Percentiles rank a stretch among this genome's conserved stretches.
phyloP scores from a whole-genome alignment of 37 sponge, comb jelly and placozoan genomes.

The Spongia lamella region DNA sequence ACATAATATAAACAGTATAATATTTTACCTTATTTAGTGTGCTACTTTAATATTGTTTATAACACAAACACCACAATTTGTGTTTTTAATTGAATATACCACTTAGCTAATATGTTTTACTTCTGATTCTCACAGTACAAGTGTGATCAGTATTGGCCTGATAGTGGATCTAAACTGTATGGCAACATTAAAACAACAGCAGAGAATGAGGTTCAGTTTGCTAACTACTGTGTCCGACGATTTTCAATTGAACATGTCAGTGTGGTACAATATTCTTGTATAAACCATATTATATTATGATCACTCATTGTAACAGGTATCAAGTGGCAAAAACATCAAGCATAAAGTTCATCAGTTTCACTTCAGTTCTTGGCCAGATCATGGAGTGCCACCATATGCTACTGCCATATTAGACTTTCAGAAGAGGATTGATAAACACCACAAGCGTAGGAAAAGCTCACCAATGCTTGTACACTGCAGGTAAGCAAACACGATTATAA shows the following conservation, averaged over 20 bases:
- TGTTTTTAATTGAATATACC: no score
- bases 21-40: no score
- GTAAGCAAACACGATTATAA: background rate
- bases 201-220: background rate
- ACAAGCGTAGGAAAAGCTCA: background rate
- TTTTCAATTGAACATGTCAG: slow-evolving; percentile 2
- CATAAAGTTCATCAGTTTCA: slow-evolving; percentile 46
- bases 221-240: slow-evolving; percentile 10
- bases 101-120: no score
- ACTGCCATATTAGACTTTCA: slow-evolving; percentile 46
- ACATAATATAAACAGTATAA: no score
- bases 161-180: slow-evolving; percentile 7
- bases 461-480: slow-evolving; percentile 45
- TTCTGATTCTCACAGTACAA: background rate
- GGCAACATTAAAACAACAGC: slow-evolving; percentile 13
- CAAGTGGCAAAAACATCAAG: background rate
- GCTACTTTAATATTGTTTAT: no score
- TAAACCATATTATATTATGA: background rate
- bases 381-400: slow-evolving; percentile 54
- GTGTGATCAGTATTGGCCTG: slow-evolving; percentile 25
- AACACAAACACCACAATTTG: no score
- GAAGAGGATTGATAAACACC: slow-evolving; percentile 2
- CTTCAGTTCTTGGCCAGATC: slow-evolving; percentile 60
- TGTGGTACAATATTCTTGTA: background rate
- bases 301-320: background rate